Conservation (phyloP, 1,140 invertebrate species). For the Acromyrmex charruanus region DNA sequence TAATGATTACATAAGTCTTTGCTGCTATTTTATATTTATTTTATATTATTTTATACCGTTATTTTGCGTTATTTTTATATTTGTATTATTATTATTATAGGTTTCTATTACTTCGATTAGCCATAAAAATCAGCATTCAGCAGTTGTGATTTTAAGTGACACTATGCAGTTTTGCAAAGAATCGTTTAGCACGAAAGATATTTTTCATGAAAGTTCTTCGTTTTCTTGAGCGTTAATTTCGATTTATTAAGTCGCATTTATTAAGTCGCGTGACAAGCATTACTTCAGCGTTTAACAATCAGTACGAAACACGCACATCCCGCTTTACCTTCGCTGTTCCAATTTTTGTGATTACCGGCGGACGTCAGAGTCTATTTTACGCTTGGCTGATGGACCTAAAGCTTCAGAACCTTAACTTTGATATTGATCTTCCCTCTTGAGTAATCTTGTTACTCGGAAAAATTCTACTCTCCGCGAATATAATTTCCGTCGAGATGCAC, state of each 20-base stretch:
- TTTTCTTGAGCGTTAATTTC: constrained; percentile 45
- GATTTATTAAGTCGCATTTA: constrained; percentile 25
- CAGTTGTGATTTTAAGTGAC: not conserved
- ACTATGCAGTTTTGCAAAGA: constrained; percentile 23
- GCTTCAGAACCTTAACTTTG: not conserved
- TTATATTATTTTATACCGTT: not conserved
- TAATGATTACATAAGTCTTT: not conserved
- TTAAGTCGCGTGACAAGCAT: constrained; percentile 68
- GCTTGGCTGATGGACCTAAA: not conserved
- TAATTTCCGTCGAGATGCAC: not conserved
- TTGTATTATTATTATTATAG: not conserved
- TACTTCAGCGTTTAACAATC: constrained; percentile 57
- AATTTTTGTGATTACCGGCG: constrained; percentile 55
- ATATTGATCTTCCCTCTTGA: constrained; percentile 17
- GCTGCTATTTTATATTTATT: not conserved
- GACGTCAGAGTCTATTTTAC: constrained; percentile 10
- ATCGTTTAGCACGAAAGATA: constrained; percentile 42
- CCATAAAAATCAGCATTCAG: not conserved
- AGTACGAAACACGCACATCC: constrained; percentile 33
- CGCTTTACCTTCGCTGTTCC: constrained; percentile 18
- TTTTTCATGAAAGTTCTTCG: not conserved
- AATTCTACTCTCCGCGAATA: not conserved
- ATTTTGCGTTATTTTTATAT: not conserved
- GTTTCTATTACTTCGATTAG: constrained; percentile 7
- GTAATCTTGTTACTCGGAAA: constrained; percentile 14